These are phyloP conservation scores for Rhabdophis nuchalis DNA, from an alignment of 2,797 vertebrate species.

Conservation along the genomic window DNA sequence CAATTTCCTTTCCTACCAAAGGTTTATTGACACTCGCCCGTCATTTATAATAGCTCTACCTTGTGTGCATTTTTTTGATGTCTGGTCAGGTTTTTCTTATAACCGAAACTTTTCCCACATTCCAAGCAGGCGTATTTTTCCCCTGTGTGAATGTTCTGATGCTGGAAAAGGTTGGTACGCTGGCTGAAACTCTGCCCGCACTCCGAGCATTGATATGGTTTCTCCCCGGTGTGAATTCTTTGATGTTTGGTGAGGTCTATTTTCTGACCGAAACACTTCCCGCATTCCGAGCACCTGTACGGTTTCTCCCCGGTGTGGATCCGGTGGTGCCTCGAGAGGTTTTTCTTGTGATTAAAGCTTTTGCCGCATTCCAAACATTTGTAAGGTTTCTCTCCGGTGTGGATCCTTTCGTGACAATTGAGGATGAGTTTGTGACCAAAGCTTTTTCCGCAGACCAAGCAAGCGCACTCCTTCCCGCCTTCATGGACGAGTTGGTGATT, in stretches of 20 bases:
- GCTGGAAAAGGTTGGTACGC: not conserved
- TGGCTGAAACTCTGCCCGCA: not conserved
- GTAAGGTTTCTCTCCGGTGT: not conserved
- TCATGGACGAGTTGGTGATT: not conserved
- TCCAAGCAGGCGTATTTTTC: not conserved
- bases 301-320: not conserved
- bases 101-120: not conserved
- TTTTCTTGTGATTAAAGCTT: not conserved
- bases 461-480: not conserved
- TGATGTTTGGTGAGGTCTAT: not conserved
- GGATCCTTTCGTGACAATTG: not conserved
- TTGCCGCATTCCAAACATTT: not conserved
- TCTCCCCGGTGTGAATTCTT: not conserved
- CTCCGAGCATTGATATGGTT: not conserved
- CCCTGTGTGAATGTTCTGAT: not conserved
- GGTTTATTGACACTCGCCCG: not conserved
- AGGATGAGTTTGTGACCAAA: not conserved
- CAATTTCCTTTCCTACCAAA: not conserved
- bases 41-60: not conserved
- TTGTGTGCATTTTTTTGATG: not conserved
- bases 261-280: not conserved
- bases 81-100: not conserved
- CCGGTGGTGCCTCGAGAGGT: not conserved
- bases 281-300: not conserved
- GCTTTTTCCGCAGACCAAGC: not conserved